Evolutionary conservation across 2,113 vertebrate genomes (phyloP).

Genomic region (Oreocharis arfaki): DNA sequence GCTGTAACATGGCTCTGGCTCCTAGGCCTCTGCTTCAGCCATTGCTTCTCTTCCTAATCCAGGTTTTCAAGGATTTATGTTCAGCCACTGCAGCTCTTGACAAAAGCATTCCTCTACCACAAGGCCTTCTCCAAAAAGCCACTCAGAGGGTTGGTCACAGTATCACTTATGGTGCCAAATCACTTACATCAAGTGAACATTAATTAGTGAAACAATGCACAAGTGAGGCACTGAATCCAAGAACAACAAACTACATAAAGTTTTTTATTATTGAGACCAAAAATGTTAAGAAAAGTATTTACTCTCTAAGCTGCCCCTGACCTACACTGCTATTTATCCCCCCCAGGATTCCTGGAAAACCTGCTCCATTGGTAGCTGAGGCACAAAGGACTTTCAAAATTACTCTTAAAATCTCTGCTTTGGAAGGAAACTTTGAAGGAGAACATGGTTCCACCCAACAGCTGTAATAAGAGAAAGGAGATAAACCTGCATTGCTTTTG

Average conservation of each 20-base stretch:
- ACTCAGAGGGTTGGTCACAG: background rate
- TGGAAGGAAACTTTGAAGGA: background rate
- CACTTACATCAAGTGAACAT: background rate
- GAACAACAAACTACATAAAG: background rate
- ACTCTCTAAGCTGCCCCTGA: background rate
- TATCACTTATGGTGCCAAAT: background rate
- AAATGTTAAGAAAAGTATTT: background rate
- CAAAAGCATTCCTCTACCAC: background rate
- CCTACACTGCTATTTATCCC: background rate
- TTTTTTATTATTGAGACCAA: background rate
- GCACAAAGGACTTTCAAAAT: background rate
- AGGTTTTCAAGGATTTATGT: background rate
- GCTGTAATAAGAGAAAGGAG: background rate
- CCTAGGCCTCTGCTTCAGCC: background rate
- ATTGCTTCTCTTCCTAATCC: background rate
- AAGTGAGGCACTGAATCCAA: background rate
- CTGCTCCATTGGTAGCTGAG: background rate
- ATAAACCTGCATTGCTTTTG: background rate
- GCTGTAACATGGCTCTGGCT: background rate
- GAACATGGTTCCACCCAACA: background rate
- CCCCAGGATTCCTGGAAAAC: background rate
- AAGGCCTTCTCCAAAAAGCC: background rate
- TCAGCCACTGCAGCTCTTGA: background rate
- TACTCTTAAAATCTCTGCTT: background rate
- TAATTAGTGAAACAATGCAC: background rate